Base-by-base conservation (phyloP, 2,797 vertebrate genomes). In the Alca torda region DNA sequence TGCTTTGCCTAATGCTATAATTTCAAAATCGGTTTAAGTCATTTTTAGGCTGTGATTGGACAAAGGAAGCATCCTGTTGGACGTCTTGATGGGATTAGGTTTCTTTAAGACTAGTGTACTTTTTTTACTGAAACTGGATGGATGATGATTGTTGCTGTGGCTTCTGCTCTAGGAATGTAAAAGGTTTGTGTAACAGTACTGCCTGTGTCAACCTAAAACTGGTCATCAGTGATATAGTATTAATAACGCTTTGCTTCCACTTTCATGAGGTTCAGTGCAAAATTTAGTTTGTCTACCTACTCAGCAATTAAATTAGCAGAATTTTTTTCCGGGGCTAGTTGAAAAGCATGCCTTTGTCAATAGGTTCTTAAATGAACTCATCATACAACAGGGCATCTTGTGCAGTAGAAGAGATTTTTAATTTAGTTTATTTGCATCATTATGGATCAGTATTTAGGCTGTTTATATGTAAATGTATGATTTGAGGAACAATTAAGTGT, bases 401-500 rank as follows among this genome's bases (percentile, higher is more conserved):
- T 87, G 93, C 91, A 89, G 87, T 97, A 97, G 97, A 98, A 98
- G 97, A 97, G 96, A 96, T 98, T 98, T 98, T 98, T 98, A 98
- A 98, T 98, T 98, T 98, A 95, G 96, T 97, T 98, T 98, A 98
- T 98, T 98, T 98, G 96, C 97, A 98, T 98, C 98, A 98, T 98
- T 98, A 98, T 98, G 98, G 98, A 98, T 98, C 97, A 98, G 98
- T 98, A 97, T 98, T 98, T 98, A 98, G 97, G 96, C 97, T 96
- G 97, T 98, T 98, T 98, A 98, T 98, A 98, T 98, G 98, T 98
- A 98, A 98, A 98, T 98, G 98, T 98, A 97, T 96, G 98, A 98
- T 98, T 98, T 98, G 98, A 98, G 95, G 97, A 98, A 98, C 98
- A 99, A 99, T 99, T 99, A 99, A 98, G 97, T 97, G 98, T 98